Evolutionary conservation across 2,888 invertebrate genomes (phyloP).

Genomic region (Trichopoda pennipes): DNA sequence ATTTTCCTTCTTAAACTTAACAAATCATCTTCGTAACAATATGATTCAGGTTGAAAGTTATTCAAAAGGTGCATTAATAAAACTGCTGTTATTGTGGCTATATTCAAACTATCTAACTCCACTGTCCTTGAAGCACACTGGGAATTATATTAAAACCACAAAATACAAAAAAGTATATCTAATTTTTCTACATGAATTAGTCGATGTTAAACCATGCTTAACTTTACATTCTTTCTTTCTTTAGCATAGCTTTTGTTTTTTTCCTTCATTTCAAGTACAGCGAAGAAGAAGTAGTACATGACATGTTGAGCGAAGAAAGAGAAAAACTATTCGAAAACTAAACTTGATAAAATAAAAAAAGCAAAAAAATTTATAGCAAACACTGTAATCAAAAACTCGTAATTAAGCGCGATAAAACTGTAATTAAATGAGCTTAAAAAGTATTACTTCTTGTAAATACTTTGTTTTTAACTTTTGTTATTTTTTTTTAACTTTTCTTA

Average conservation of each 20-base stretch:
- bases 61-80: too few species aligned
- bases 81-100: too few species aligned
- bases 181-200: slow-evolving; percentile 47
- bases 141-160: slow-evolving; percentile 29
- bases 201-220: slow-evolving; percentile 53
- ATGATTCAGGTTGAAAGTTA: too few species aligned
- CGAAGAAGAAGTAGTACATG: neutral
- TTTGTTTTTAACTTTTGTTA: neutral
- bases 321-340: slow-evolving; percentile 34
- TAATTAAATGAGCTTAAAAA: slow-evolving; percentile 68
- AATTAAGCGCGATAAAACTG: slow-evolving; percentile 69
- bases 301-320: neutral
- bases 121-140: slow-evolving; percentile 8
- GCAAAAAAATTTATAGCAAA: slow-evolving; percentile 44
- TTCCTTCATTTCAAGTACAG: slow-evolving; percentile 10
- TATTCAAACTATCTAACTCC: neutral
- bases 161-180: slow-evolving; percentile 2
- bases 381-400: slow-evolving; percentile 68
- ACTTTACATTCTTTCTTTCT: slow-evolving; percentile 34
- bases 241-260: neutral
- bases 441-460: slow-evolving; percentile 63
- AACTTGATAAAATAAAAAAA: slow-evolving; percentile 38
- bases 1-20: too few species aligned
- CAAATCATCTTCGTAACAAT: too few species aligned
- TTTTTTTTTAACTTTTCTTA: slow-evolving; percentile 4